A percentile compares a stretch with the other conserved stretches of the same genome.
These are phyloP conservation scores for Pyxicephalus adspersus DNA, from an alignment of 2,113 vertebrate species.

Conservation along the genomic window DNA sequence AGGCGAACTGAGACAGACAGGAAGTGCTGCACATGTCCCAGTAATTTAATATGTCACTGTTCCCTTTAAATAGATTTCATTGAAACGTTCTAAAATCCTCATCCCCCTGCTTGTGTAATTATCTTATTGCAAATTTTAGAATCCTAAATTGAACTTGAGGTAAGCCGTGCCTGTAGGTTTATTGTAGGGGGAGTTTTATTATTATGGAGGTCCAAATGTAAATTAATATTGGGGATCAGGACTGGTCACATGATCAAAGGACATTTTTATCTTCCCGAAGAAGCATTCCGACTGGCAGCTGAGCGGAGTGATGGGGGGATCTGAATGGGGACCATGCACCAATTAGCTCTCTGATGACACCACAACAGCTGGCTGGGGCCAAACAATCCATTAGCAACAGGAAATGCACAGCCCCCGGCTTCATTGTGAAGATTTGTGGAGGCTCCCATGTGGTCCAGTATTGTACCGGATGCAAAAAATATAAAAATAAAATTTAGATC, in stretches of 20 bases:
- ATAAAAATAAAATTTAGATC: no score
- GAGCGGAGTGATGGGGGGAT: background rate
- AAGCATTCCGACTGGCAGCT: background rate
- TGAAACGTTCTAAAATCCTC: background rate
- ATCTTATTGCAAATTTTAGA: no score
- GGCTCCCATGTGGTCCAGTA: background rate
- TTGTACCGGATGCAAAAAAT: background rate
- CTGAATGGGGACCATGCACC: background rate
- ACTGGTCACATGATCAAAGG: background rate
- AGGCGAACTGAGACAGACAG: background rate
- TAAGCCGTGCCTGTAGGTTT: no score
- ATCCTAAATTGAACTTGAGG: no score
- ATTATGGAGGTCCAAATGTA: no score
- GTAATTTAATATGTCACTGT: background rate
- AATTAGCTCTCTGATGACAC: background rate
- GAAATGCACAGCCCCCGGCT: background rate
- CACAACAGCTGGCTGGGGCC: background rate
- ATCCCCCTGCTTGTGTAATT: background rate
- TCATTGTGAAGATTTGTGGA: background rate
- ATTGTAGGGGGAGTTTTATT: no score
- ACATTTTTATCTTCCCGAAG: background rate
- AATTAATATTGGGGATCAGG: no score
- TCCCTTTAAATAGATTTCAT: background rate
- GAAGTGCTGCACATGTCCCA: background rate
- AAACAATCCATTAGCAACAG: background rate